Conservation (phyloP, 35 echinoderm and acorn worm species). For the Stichopus chloronotus region DNA sequence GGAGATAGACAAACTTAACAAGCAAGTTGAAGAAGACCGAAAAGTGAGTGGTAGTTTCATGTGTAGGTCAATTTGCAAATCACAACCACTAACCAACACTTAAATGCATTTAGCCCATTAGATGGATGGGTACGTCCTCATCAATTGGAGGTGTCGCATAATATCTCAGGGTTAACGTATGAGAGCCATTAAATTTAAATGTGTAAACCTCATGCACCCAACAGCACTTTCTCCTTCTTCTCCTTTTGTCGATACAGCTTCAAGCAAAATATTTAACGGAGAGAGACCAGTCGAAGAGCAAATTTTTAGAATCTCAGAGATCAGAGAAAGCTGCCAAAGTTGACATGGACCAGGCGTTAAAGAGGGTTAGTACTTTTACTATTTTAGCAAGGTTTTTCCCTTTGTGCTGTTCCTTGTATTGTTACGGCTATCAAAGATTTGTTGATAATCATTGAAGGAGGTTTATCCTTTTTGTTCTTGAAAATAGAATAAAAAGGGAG, state of each 20-base stretch:
- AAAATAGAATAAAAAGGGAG: too few relatives aligned
- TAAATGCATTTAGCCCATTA: too few relatives aligned
- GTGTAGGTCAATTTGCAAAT: neutral
- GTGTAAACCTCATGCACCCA: too few relatives aligned
- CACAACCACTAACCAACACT: too few relatives aligned
- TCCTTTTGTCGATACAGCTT: conserved; percentile 8
- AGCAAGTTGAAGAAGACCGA: conserved; percentile 68
- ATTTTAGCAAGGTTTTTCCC: neutral
- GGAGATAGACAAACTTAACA: conserved; percentile 81
- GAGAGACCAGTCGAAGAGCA: conserved; percentile 71
- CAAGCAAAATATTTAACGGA: conserved; percentile 75
- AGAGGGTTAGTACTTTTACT: conserved; percentile 64
- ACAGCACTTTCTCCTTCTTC: neutral
- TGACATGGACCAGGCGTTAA: conserved; percentile 82
- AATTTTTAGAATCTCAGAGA: conserved; percentile 83
- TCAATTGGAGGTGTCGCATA: too few relatives aligned
- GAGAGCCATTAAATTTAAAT: too few relatives aligned
- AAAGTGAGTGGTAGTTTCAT: conserved; percentile 50
- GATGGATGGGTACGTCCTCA: too few relatives aligned
- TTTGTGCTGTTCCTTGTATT: neutral
- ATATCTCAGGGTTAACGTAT: too few relatives aligned
- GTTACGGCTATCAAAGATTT: neutral
- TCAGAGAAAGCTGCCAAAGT: conserved; percentile 77
- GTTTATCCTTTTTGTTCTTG: too few relatives aligned
- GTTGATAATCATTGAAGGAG: neutral